Percentiles rank a stretch among this genome's conserved stretches.
Evolutionary conservation across 2,113 vertebrate species (phyloP).

Genomic region (Chaetodon auriga): DNA sequence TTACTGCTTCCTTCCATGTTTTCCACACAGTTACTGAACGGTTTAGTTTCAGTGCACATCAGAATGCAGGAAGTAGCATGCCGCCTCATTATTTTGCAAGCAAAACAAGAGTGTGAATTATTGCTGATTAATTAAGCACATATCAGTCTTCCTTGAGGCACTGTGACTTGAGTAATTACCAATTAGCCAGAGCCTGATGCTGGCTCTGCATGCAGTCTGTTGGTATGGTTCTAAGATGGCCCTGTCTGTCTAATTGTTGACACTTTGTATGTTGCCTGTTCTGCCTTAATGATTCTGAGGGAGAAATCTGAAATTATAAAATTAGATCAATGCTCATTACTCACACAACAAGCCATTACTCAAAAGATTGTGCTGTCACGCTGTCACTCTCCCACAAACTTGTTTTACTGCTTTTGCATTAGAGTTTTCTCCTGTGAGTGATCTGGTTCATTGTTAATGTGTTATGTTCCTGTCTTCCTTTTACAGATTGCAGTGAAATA

Average conservation of each 20-base stretch:
- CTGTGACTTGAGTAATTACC: constrained; percentile 22
- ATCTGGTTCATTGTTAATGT: neutral
- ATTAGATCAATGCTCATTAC: neutral
- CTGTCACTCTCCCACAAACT: neutral
- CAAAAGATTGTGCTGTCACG: neutral
- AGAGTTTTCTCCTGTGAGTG: neutral
- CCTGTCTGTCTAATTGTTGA: constrained; percentile 36
- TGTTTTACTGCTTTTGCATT: neutral
- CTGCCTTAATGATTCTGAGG: constrained; percentile 36
- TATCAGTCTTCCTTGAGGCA: constrained; percentile 8
- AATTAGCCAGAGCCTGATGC: constrained; percentile 25
- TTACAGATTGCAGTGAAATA: no score
- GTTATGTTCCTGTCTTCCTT: no score
- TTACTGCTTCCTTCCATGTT: neutral
- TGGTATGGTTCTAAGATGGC: constrained; percentile 6
- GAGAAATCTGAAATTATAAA: constrained; percentile 3
- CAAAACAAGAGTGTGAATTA: neutral
- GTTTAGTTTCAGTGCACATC: neutral
- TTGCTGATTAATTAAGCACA: constrained; percentile 33
- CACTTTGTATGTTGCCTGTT: constrained; percentile 11
- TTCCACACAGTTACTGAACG: neutral
- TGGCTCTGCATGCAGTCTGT: constrained; percentile 25
- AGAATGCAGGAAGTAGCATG: neutral
- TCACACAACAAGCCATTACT: neutral
- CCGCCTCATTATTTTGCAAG: neutral